Evolutionary conservation across 2,113 vertebrate species (phyloP).

Genomic region (Trogon surrucura): DNA sequence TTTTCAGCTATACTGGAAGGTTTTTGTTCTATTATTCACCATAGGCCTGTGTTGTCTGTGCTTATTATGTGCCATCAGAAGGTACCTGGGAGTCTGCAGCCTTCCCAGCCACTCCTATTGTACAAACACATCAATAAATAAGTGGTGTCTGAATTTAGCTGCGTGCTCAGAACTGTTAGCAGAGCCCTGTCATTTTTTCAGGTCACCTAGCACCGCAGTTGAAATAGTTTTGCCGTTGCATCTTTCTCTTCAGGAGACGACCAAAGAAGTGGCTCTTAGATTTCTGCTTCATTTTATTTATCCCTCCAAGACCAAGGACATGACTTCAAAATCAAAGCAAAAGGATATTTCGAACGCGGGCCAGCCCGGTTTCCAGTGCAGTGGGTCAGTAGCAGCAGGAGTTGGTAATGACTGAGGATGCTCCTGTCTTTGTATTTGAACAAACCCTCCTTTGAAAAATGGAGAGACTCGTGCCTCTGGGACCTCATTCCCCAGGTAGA

Average conservation of each 20-base stretch:
- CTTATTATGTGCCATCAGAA: constrained; percentile 66
- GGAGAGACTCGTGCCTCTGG: background rate
- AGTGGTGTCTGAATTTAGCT: constrained; percentile 41
- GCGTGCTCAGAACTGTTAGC: background rate
- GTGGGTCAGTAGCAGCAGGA: background rate
- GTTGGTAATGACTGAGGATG: background rate
- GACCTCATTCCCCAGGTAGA: constrained; percentile 27
- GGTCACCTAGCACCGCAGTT: constrained; percentile 30
- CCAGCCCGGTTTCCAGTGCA: fast-evolving
- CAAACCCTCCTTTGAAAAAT: background rate
- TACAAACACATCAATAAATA: constrained; percentile 70
- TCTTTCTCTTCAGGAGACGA: constrained; percentile 46
- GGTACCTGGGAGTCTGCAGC: constrained; percentile 34
- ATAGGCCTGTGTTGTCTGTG: constrained; percentile 38
- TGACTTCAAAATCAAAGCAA: background rate
- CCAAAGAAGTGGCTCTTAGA: background rate
- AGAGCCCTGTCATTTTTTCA: constrained; percentile 46
- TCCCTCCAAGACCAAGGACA: background rate
- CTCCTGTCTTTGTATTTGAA: background rate
- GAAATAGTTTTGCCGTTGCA: constrained; percentile 10
- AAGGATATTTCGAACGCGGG: background rate
- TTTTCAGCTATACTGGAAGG: constrained; percentile 8
- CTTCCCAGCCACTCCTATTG: constrained; percentile 57
- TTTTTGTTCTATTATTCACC: constrained; percentile 79
- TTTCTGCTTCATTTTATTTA: background rate